Percentiles rank a stretch among this genome's conserved stretches.
phyloP scores from a whole-genome alignment of 2,797 vertebrate species.

The Peromyscus eremicus region DNA sequence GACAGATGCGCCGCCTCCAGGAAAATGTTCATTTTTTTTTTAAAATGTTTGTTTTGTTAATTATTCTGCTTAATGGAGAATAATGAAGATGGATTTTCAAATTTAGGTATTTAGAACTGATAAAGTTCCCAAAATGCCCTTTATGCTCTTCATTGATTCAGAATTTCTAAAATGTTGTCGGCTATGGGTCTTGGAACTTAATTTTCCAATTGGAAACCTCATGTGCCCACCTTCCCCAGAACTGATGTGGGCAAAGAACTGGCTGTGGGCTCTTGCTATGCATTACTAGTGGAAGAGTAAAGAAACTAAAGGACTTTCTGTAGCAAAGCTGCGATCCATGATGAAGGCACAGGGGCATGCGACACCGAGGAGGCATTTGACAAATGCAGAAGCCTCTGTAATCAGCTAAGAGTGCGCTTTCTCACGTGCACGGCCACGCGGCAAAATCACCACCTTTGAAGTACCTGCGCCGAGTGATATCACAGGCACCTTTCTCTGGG shows the following conservation, averaged over 20 bases:
- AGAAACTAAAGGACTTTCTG: background rate
- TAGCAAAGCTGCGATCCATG: background rate
- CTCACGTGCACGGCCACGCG: fast-evolving
- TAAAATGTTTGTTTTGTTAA: slow-evolving; percentile 79
- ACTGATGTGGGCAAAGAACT: background rate
- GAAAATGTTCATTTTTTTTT: slow-evolving; percentile 61
- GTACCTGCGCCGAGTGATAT: fast-evolving
- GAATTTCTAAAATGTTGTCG: background rate
- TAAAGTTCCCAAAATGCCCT: background rate
- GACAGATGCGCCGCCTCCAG: slow-evolving; percentile 70
- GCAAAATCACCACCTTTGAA: background rate
- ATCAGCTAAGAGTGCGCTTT: fast-evolving
- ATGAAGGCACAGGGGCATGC: fast-evolving
- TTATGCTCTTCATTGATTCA: background rate
- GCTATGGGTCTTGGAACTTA: background rate
- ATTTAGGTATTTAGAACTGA: slow-evolving; percentile 28
- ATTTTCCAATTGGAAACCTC: background rate
- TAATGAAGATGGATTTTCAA: slow-evolving; percentile 75
- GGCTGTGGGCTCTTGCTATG: fast-evolving
- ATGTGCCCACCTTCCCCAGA: background rate
- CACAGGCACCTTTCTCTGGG: background rate
- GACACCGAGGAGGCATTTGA: background rate
- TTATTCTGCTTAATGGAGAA: slow-evolving; percentile 73
- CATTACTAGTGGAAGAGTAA: background rate
- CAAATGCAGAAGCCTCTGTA: fast-evolving